Evolutionary conservation across 1,140 invertebrate species (phyloP).

Genomic region (Druon quercuslanigerum): DNA sequence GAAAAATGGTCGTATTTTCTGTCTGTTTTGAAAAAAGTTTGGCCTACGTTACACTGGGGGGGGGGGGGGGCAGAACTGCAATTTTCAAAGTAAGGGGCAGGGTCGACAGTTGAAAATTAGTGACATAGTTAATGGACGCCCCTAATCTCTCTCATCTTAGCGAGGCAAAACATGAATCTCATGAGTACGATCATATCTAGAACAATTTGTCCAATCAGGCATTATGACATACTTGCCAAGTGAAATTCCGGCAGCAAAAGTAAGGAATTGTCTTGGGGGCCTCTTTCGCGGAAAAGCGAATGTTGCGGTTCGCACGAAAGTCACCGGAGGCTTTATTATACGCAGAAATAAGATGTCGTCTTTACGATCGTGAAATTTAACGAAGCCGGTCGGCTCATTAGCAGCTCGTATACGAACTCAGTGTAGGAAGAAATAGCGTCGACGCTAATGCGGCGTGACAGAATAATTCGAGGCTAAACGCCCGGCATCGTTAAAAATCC

Average conservation of each 20-base stretch:
- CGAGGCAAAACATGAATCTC: no score
- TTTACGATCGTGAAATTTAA: constrained; percentile 51
- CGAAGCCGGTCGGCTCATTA: constrained; percentile 50
- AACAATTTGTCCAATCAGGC: constrained; percentile 26
- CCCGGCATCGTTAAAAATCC: constrained; percentile 61
- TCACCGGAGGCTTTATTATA: constrained; percentile 8
- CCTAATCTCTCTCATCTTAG: no score
- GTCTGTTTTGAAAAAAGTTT: no score
- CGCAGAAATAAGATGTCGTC: constrained; percentile 46
- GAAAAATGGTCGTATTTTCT: no score
- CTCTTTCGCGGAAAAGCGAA: constrained; percentile 24
- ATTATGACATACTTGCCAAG: constrained; percentile 4
- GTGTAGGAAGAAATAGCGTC: constrained; percentile 54
- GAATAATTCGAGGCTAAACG: constrained; percentile 69
- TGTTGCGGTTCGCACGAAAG: not conserved
- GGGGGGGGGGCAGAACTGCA: no score
- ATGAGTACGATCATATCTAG: constrained; percentile 21
- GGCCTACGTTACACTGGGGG: no score
- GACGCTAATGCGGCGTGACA: constrained; percentile 69
- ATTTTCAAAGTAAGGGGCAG: no score
- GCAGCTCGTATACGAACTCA: constrained; percentile 52
- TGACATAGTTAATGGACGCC: no score
- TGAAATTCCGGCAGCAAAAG: not conserved
- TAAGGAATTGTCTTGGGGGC: constrained; percentile 13
- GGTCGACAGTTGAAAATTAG: no score